Evolutionary conservation across 2,888 invertebrate genomes (phyloP), one percentile per base, ranked within the genome.

Genomic region (Campoletis raptor): DNA sequence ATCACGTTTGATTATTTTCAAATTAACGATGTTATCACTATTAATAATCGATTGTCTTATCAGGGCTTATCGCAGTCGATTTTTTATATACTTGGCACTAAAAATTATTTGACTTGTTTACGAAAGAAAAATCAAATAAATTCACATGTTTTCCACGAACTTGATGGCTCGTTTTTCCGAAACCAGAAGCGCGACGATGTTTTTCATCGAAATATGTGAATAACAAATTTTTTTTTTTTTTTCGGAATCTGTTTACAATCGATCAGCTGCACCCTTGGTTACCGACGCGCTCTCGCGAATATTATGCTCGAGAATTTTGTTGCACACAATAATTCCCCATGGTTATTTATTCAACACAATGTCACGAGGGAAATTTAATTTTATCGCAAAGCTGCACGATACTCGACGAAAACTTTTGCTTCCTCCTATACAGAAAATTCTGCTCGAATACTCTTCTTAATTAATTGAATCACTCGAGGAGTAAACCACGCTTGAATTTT

Each of bases 351-450:
- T 66, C 10, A 15, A 42, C 83, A 36, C 36, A 12, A 52, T 36
- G 30, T 54, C 72, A 74, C 67, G 79, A 67, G 30, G 70, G 24
- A 70, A 79, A 74, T 74, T 73, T 48, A 21, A 77, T 42, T 61
- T 82, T 45, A 61, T 70, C n/a, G 64, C 66, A 36, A 45, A 5
- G n/a, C 21, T 15, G 61, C 36, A 77, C 57, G 9, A 77, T 36
- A 36, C 48, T 36, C 48, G 45, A n/a, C 64, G 10, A 66, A 30
- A 64, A 66, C 21, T 15, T 5, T 76, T 30, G 10, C 48, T 18
- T 9, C 6, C 21, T 61, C 30, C 15, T 1, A 61, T 15, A 15
- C 12, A 24, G 30, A 15, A 40, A 67, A 66, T 61, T 36, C 48
- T 74, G 42, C 48, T 74, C 30, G 64, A 72, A 30, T 21, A 9